Evolutionary conservation across 2,888 invertebrate species (phyloP).

Genomic region (Pollenia amentaria): DNA sequence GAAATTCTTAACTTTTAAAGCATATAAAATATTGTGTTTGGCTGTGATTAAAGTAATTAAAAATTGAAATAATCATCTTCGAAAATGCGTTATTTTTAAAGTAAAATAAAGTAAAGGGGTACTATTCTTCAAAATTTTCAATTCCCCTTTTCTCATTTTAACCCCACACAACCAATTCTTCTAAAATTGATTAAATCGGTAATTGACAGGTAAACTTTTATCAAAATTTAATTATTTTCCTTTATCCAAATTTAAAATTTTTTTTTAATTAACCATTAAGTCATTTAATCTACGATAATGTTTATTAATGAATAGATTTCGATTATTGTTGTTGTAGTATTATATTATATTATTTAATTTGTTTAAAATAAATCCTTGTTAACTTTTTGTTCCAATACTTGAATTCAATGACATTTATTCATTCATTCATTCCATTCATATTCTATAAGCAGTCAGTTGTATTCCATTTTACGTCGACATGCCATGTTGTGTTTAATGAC

Average conservation of each 20-base stretch:
- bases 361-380: constrained; percentile 64
- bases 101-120: no score
- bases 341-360: constrained; percentile 61
- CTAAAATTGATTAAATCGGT: constrained; percentile 42
- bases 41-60: no score
- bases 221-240: constrained; percentile 51
- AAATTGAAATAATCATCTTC: no score
- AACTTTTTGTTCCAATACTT: constrained; percentile 46
- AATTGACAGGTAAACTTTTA: constrained; percentile 49
- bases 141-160: not conserved
- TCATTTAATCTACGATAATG: constrained; percentile 42
- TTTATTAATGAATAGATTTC: constrained; percentile 62
- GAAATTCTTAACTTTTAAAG: no score
- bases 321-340: constrained; percentile 17
- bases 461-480: not conserved
- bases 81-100: no score
- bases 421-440: constrained; percentile 33
- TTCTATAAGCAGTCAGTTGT: constrained; percentile 16
- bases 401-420: constrained; percentile 35
- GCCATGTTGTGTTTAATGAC: constrained; percentile 68
- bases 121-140: not conserved
- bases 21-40: no score
- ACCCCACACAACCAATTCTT: not conserved
- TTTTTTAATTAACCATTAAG: constrained; percentile 8
- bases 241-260: not conserved